Conservation (phyloP, 2,888 invertebrate genomes). For the Parnassius smintheus region DNA sequence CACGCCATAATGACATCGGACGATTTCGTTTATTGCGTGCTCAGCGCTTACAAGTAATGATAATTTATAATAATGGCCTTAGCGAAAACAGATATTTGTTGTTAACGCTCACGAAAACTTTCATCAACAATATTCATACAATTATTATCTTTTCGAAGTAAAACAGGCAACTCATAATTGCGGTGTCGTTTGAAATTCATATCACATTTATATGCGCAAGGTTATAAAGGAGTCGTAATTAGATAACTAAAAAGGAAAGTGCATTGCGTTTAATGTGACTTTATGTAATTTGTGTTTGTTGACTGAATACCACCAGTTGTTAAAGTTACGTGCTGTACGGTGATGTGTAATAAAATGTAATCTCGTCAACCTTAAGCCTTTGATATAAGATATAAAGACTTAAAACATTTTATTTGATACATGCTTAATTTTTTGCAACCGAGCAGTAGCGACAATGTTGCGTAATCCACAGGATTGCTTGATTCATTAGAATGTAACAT, state of each 20-base stretch:
- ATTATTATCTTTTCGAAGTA: not conserved
- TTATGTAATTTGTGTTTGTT: slow-evolving; percentile 56
- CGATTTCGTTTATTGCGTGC: slow-evolving; percentile 49
- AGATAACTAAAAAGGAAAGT: slow-evolving; percentile 66
- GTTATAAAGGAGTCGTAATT: slow-evolving; percentile 54
- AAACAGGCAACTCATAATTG: too few relatives aligned
- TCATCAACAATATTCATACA: slow-evolving; percentile 1
- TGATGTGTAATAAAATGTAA: too few relatives aligned
- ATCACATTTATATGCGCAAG: slow-evolving; percentile 45
- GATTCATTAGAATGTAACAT: slow-evolving; percentile 42
- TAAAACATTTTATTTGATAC: too few relatives aligned
- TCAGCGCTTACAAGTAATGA: slow-evolving; percentile 37
- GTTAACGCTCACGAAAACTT: slow-evolving; percentile 35
- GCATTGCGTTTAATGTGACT: slow-evolving; percentile 46
- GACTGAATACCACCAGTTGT: slow-evolving; percentile 52
- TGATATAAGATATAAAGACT: too few relatives aligned
- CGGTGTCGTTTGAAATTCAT: slow-evolving; percentile 40
- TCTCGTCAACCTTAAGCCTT: too few relatives aligned
- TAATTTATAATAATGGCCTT: slow-evolving; percentile 59
- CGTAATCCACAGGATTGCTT: slow-evolving; percentile 47
- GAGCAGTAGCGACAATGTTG: slow-evolving; percentile 37
- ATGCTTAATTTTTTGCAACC: slow-evolving; percentile 33
- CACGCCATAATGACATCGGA: slow-evolving; percentile 45
- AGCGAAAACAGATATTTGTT: slow-evolving; percentile 46
- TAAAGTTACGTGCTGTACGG: slow-evolving; percentile 40